phyloP scores from a whole-genome alignment of 2,888 invertebrate species.

The Vannuccia rotundouncinata region DNA sequence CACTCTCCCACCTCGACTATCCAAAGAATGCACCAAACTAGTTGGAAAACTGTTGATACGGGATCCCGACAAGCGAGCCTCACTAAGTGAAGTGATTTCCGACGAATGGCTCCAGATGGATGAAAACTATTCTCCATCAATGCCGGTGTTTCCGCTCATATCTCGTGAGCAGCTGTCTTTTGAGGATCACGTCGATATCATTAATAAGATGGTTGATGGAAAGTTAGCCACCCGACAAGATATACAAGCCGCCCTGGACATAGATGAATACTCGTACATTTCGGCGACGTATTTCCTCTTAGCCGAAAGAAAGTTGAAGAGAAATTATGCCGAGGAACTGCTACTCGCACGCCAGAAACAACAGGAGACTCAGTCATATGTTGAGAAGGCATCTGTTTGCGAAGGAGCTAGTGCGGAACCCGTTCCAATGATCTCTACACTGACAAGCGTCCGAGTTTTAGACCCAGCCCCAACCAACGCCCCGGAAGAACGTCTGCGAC shows the following conservation, averaged over 20 bases:
- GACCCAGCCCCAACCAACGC: conserved; percentile 15
- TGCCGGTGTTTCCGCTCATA: conserved; percentile 72
- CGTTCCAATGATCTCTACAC: neutral
- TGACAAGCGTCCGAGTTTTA: neutral
- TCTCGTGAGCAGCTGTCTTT: conserved; percentile 81
- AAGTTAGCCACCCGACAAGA: conserved; percentile 87
- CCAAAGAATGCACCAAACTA: conserved; percentile 73
- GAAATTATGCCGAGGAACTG: conserved; percentile 29
- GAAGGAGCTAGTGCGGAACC: neutral
- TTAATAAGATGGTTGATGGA: conserved; percentile 92
- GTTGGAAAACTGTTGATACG: conserved; percentile 86
- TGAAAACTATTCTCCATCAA: conserved; percentile 49
- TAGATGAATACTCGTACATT: conserved; percentile 93
- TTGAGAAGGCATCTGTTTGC: neutral
- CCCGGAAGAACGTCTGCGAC: conserved; percentile 36
- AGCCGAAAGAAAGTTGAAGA: conserved; percentile 75
- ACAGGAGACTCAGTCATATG: conserved; percentile 17
- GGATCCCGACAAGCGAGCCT: conserved; percentile 82
- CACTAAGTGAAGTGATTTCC: conserved; percentile 74
- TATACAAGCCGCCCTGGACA: conserved; percentile 81
- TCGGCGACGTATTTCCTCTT: conserved; percentile 94
- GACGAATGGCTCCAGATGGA: conserved; percentile 67
- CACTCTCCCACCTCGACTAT: conserved; percentile 78
- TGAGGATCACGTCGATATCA: conserved; percentile 79
- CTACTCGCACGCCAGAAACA: conserved; percentile 1